A percentile compares a stretch with the other conserved stretches of the same genome.
Conservation (phyloP, 37 sponge, comb jelly and placozoan species). For the Halisarca cf. caerulea region DNA sequence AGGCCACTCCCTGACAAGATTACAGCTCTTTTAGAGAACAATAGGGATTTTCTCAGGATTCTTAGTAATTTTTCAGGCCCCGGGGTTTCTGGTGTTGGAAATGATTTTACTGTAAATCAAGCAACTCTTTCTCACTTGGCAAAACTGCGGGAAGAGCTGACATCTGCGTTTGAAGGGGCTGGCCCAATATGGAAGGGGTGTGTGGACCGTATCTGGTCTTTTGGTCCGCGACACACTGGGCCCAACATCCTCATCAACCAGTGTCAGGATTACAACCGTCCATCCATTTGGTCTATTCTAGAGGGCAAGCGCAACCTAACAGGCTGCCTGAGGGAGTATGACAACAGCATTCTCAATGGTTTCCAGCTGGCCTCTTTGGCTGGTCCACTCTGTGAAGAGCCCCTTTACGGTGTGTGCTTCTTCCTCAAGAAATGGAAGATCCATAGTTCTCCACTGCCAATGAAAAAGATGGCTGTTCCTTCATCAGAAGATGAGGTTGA, state of each 20-base stretch:
- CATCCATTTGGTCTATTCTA: constrained; percentile 61
- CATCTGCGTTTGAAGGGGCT: constrained; percentile 29
- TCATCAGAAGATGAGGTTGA: neutral
- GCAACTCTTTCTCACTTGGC: neutral
- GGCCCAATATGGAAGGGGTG: constrained; percentile 44
- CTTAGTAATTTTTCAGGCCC: constrained; percentile 14
- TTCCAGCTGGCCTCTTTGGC: constrained; percentile 92
- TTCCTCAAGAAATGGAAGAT: constrained; percentile 69
- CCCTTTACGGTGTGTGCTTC: constrained; percentile 86
- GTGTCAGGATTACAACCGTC: constrained; percentile 46
- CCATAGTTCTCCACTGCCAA: neutral
- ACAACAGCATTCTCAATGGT: constrained; percentile 84
- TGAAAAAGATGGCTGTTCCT: neutral
- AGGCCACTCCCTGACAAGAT: constrained; percentile 65
- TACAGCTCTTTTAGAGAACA: constrained; percentile 39
- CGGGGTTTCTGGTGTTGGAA: neutral
- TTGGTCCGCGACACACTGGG: constrained; percentile 86
- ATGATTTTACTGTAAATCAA: neutral
- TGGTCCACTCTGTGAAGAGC: constrained; percentile 99
- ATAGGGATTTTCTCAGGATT: constrained; percentile 47
- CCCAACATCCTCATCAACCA: constrained; percentile 89
- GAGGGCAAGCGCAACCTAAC: neutral
- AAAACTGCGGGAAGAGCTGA: constrained; percentile 40
- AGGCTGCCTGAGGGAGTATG: constrained; percentile 51
- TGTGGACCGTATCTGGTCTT: constrained; percentile 81